Percentiles rank a stretch among this genome's conserved stretches.
Conservation (phyloP, 92 coral and sea anemone genomes). For the Epizoanthus stellaris region DNA sequence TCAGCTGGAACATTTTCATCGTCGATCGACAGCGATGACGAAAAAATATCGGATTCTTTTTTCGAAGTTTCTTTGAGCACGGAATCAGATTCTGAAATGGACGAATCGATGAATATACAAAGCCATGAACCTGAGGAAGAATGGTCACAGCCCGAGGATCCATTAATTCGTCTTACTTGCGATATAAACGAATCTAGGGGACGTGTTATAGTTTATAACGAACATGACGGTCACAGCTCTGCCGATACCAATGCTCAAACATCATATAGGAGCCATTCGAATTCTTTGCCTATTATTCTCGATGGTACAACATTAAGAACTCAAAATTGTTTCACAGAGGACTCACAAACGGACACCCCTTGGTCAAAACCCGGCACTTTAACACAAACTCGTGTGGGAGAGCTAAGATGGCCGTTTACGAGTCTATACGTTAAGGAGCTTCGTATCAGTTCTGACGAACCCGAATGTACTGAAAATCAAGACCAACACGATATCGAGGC, state of each 20-base stretch:
- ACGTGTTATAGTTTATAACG: too few species aligned
- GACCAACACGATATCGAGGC: constrained; percentile 14
- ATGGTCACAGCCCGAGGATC: too few species aligned
- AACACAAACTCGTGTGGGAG: neutral
- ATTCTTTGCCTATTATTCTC: constrained; percentile 14
- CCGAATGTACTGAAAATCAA: constrained; percentile 3
- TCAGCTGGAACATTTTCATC: constrained; percentile 4
- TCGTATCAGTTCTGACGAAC: neutral
- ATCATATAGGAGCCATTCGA: neutral
- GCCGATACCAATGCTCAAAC: neutral
- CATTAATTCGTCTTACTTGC: too few species aligned
- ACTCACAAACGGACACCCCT: neutral
- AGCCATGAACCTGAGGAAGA: neutral
- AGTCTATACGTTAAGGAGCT: constrained; percentile 38
- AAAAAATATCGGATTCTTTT: constrained; percentile 14
- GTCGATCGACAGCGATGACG: constrained; percentile 32
- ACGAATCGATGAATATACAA: neutral
- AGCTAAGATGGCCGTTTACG: constrained; percentile 24
- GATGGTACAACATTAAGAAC: neutral
- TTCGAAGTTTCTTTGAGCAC: constrained; percentile 12
- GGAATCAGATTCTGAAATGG: neutral
- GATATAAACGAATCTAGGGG: neutral
- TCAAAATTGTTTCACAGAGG: neutral
- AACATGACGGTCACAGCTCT: neutral
- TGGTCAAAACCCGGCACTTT: neutral